Evolutionary conservation across 2,797 vertebrate species (phyloP), one percentile per base, ranked within the genome.

Genomic region (Oophaga sylvatica): DNA sequence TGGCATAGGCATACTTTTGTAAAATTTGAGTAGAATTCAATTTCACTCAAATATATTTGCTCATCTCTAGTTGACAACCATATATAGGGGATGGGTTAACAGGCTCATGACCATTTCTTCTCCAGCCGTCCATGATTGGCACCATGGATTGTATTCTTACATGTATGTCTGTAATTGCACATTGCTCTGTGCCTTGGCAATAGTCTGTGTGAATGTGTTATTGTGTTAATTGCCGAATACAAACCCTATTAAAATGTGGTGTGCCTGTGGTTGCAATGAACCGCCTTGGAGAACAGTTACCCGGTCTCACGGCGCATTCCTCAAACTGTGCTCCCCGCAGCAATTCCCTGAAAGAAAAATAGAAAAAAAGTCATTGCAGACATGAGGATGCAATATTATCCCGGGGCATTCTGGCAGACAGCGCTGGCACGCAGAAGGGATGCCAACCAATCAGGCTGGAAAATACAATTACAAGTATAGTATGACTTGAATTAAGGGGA

Each of bases 181-280:
- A 9, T 71, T 35, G 41, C 41, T 48, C 12, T 75, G 22, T 57
- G 15, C 31, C 13, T 35, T 20, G 35, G 19, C 35, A n/a, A 20
- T 12, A 12, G 63, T n/a, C 80, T 79, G 48, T 77, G 73, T 87
- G 87, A 83, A 79, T 79, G 87, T 87, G 73, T 87, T 62, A 83
- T 67, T 84, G 87, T 88, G 87, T 88, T 88, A 84, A 88, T 88
- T 88, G 81, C 80, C 75, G 63, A 79, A 88, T 80, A 80, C 81
- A 88, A 87, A 88, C 81, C 76, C 81, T 45, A 88, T 84, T 88
- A 88, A 88, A 88, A 53, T 79, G 75, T 16, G 65, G 81, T 80
- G 81, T 84, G 81, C 26, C 75, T 88, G 87, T 62, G 81, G 81
- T 84, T 73, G 56, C 81, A 87, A 80, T 80, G 77, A 86, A 57